Percentiles rank a stretch among this genome's conserved stretches.
These are phyloP conservation scores for Agriopis aurantiaria DNA, from an alignment of 2,888 invertebrate genomes.

Conservation along the genomic window DNA sequence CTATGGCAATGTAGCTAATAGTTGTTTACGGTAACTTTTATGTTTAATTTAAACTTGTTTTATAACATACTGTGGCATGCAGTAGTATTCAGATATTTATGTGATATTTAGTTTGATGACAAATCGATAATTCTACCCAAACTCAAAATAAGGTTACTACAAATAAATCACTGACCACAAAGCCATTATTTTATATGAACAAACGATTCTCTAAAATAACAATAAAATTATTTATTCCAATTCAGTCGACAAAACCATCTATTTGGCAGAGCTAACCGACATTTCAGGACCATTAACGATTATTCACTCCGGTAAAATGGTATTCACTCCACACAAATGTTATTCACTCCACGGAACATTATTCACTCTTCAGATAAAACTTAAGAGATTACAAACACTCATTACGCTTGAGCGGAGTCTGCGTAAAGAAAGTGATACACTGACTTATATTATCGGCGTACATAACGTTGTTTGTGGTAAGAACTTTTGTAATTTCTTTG, in stretches of 20 bases:
- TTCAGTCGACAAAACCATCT: slow-evolving; percentile 17
- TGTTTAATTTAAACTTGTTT: no score
- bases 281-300: slow-evolving; percentile 33
- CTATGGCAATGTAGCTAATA: no score
- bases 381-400: slow-evolving; percentile 48
- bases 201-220: slow-evolving; percentile 5
- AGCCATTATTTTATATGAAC: slow-evolving; percentile 1
- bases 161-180: slow-evolving; percentile 5
- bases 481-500: background rate
- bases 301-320: slow-evolving; percentile 20
- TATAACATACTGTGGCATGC: background rate
- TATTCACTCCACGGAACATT: slow-evolving; percentile 23
- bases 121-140: no score
- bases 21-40: no score
- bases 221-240: slow-evolving; percentile 16
- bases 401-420: slow-evolving; percentile 36
- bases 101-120: no score
- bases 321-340: slow-evolving; percentile 4
- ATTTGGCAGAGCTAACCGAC: slow-evolving; percentile 22
- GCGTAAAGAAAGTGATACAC: slow-evolving; percentile 6
- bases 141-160: background rate
- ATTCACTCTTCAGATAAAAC: slow-evolving; percentile 46
- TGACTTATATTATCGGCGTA: background rate
- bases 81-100: no score
- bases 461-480: background rate